Percentiles rank a stretch among this genome's conserved stretches.
Evolutionary conservation across 2,888 invertebrate species (phyloP).

Genomic region (Tipula unca): DNA sequence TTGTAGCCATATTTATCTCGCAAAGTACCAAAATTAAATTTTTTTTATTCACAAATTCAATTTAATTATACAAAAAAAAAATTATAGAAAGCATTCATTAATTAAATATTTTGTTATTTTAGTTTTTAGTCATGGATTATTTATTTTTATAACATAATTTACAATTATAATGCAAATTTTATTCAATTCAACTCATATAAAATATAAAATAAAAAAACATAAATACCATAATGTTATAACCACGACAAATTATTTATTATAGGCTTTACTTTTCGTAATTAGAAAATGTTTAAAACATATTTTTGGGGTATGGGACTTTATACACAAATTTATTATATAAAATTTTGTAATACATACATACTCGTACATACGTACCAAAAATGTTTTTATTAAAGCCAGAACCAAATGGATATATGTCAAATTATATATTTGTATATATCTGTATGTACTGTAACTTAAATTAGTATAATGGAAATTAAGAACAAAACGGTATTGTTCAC

Average conservation of each 20-base stretch:
- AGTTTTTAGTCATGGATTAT: not conserved
- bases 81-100: not conserved
- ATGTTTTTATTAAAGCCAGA: not conserved
- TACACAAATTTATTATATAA: not conserved
- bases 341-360: not conserved
- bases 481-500: too few relatives aligned
- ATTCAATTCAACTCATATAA: not conserved
- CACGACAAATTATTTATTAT: not conserved
- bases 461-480: too few relatives aligned
- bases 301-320: not conserved
- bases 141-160: not conserved
- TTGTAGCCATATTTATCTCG: not conserved
- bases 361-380: not conserved
- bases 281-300: not conserved
- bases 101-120: not conserved
- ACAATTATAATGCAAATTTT: slow-evolving; percentile 14
- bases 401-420: not conserved
- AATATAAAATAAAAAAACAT: not conserved
- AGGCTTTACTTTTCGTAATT: not conserved
- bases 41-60: not conserved
- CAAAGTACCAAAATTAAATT: not conserved
- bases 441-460: too few relatives aligned
- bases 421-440: too few relatives aligned
- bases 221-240: not conserved
- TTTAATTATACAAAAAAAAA: not conserved